Conservation (phyloP, 2,797 vertebrate species). For the Buceros bicornis region DNA sequence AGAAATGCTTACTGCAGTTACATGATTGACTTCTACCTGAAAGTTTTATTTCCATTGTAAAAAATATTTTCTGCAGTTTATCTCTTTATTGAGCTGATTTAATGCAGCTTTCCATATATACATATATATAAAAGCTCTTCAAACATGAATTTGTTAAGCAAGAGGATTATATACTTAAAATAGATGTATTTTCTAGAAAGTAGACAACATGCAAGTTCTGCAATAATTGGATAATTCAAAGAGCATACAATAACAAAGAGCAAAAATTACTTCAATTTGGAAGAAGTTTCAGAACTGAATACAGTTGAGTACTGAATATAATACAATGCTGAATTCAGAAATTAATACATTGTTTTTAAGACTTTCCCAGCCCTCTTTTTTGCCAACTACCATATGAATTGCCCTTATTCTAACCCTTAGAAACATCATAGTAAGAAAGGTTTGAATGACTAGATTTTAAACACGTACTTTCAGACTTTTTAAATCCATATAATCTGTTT, state of each 20-base stretch:
- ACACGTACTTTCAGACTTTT: not conserved
- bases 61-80: not conserved
- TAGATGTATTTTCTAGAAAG: not conserved
- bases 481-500: not conserved
- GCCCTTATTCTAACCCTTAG: not conserved
- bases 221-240: not conserved
- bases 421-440: not conserved
- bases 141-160: not conserved
- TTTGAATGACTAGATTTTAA: not conserved
- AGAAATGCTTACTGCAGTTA: not conserved
- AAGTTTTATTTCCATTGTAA: not conserved
- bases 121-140: not conserved
- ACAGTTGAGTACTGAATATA: too few relatives aligned
- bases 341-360: not conserved
- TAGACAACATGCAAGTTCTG: not conserved
- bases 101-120: not conserved
- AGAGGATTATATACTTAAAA: not conserved
- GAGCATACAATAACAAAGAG: not conserved
- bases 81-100: not conserved
- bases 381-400: not conserved
- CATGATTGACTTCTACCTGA: not conserved
- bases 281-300: not conserved
- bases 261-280: not conserved
- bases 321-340: not conserved
- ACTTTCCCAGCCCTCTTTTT: not conserved